A percentile compares a stretch with the other conserved stretches of the same genome.
These are phyloP conservation scores for Pelobates fuscus DNA, from an alignment of 2,113 vertebrate genomes.

Conservation along the genomic window DNA sequence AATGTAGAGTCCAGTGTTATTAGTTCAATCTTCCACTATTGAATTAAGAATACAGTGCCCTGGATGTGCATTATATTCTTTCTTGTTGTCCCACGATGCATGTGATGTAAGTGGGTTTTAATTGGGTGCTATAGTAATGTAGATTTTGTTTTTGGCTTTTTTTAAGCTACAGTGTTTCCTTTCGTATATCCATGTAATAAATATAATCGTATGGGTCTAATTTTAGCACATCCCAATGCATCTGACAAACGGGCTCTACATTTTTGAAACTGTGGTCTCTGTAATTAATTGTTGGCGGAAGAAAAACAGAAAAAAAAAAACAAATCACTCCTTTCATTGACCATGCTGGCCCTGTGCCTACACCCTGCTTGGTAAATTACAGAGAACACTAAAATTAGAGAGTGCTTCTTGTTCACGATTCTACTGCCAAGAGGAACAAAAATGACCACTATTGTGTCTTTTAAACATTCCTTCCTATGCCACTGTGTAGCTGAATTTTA, in stretches of 20 bases:
- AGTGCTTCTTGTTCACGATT: neutral
- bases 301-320: too few relatives aligned
- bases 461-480: neutral
- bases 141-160: too few relatives aligned
- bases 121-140: too few relatives aligned
- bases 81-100: too few relatives aligned
- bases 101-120: too few relatives aligned
- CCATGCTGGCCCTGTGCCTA: neutral
- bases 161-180: too few relatives aligned
- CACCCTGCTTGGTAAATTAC: neutral
- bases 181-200: too few relatives aligned
- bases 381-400: neutral
- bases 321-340: neutral
- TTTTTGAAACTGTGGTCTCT: neutral
- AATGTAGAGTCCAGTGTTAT: too few relatives aligned
- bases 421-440: neutral
- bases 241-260: neutral
- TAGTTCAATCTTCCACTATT: too few relatives aligned
- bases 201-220: too few relatives aligned
- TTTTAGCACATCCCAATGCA: neutral
- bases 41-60: too few relatives aligned
- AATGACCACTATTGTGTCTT: neutral
- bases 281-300: neutral
- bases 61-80: too few relatives aligned
- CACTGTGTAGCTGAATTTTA: neutral